Base-by-base conservation (phyloP, 2,888 invertebrate species). In the Pycnomerus fuliginosus region DNA sequence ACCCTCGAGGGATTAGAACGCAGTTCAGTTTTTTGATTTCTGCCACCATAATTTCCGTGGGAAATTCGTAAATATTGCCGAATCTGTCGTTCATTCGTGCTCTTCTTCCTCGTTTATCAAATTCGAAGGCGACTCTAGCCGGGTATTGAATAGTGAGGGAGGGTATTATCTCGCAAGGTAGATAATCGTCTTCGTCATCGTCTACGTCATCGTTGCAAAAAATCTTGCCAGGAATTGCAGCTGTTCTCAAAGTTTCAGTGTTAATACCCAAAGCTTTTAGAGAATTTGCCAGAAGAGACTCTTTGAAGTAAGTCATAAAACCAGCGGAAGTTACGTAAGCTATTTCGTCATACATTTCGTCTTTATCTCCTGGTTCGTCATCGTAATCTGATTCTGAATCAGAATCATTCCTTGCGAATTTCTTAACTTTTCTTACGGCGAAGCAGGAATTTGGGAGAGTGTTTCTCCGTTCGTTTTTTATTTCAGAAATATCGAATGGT, bases 121-220 rank as follows among this genome's bases (percentile, higher is more conserved):
- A 90, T 52, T 83, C 83, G 53, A 80, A 78, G 1, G 86, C 86
- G 52, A 80, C 78, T 51, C 78, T 76, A 0, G 85, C 75, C 0
- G 89, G 89, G 88, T 88, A 89, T 10, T 79, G 73, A n/a, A 80
- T 76, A 53, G 77, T 72, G 12, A 87, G 72, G n/a, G 85, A 81
- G 4, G 89, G 87, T 56, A 83, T 78, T 7, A 90, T 76, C 72
- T 87, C 85, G 58, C 78, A 84, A 1, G 76, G 74, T 0, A 75
- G 68, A 39, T 71, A 3, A n/a, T n/a, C n/a, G 13, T 65, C 65
- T 1, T 74, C 70, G 1, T 69, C 56, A 55, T 74, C 76, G 14
- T 55, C 50, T 3, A 33, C 33, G n/a, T n/a, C n/a, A 8, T 54
- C 33, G 15, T 52, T 53, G 16, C 84, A 85, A 57, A 83, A 82